These are phyloP conservation scores for Enteromius trimaculatus DNA, from an alignment of 2,797 vertebrate species.

Conservation along the genomic window DNA sequence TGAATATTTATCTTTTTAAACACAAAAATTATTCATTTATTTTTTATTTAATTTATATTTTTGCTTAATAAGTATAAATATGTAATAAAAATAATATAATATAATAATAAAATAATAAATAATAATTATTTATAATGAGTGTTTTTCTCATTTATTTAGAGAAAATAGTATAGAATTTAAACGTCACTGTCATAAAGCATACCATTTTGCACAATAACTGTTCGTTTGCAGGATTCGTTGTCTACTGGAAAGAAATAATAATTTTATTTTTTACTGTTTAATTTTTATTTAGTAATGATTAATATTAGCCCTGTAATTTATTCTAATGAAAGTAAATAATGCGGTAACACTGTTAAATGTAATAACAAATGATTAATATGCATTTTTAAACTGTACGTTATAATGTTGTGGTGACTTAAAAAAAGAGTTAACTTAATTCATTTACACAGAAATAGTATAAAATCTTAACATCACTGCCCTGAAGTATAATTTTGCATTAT, in stretches of 20 bases:
- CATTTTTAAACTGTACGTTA: neutral
- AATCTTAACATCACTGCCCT: neutral
- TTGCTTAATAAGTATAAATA: too few species aligned
- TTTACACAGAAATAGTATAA: neutral
- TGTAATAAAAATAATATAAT: neutral
- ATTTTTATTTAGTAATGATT: neutral
- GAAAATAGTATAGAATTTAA: neutral
- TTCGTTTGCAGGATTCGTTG: too few species aligned
- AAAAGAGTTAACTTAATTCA: neutral
- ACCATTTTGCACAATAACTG: neutral
- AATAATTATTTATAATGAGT: too few species aligned
- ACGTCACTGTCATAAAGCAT: neutral
- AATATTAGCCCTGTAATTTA: neutral
- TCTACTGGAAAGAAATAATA: neutral
- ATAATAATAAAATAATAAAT: too few species aligned
- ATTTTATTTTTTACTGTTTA: neutral
- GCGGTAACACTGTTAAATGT: neutral
- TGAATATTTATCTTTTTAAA: too few species aligned
- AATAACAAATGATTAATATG: neutral
- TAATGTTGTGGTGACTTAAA: constrained; percentile 1
- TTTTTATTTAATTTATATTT: neutral
- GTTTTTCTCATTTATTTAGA: neutral
- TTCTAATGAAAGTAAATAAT: neutral
- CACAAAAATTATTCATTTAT: neutral
- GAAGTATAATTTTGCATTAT: neutral